Conservation (phyloP, 2,888 invertebrate genomes). For the Formica aserva region DNA sequence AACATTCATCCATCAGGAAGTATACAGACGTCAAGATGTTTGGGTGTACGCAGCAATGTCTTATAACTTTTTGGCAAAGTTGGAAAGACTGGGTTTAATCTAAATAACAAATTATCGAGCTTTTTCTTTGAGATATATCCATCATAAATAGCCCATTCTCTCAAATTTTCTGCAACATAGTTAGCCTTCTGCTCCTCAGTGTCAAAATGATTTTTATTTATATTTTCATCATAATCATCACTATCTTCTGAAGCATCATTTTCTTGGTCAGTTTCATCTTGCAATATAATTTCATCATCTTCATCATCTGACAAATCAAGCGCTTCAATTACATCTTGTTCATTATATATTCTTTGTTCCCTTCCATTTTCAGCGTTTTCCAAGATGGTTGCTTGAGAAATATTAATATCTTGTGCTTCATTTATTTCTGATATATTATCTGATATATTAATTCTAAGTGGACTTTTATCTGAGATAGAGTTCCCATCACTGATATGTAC, state of each 20-base stretch:
- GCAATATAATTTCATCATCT: neutral
- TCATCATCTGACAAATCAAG: neutral
- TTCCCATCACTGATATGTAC: neutral
- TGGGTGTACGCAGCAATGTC: neutral
- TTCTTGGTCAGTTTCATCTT: constrained; percentile 9
- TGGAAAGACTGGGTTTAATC: neutral
- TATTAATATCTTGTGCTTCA: neutral
- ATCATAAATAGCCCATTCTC: neutral
- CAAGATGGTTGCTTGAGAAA: neutral
- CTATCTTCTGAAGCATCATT: neutral
- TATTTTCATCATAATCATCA: neutral
- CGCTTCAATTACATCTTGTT: neutral
- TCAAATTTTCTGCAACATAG: constrained; percentile 7
- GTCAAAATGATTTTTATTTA: constrained; percentile 9
- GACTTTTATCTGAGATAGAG: neutral
- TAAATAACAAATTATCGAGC: neutral
- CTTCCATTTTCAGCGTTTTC: neutral
- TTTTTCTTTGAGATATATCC: neutral
- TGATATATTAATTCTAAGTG: too few species aligned
- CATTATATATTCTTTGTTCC: neutral
- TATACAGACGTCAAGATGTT: neutral
- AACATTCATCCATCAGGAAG: neutral
- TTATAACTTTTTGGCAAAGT: constrained; percentile 14
- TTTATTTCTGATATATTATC: neutral
- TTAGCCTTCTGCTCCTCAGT: neutral